phyloP scores from a whole-genome alignment of 2,888 invertebrate genomes.

The Sphinx pinastri region DNA sequence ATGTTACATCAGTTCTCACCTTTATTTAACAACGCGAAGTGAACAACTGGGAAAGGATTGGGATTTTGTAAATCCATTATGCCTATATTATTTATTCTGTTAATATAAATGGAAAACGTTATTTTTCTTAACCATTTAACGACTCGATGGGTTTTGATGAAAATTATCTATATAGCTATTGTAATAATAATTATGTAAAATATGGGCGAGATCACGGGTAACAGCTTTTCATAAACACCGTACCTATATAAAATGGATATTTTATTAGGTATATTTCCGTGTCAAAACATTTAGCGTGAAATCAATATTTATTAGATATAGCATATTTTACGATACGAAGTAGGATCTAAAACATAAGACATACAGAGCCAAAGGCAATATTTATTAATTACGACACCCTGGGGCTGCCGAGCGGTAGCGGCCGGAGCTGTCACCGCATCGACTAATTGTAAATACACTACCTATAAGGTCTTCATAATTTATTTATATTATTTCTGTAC shows the following conservation, averaged over 20 bases:
- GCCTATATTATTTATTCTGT: slow-evolving; percentile 24
- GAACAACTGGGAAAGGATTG: slow-evolving; percentile 74
- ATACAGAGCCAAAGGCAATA: slow-evolving; percentile 35
- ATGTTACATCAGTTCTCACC: slow-evolving; percentile 76
- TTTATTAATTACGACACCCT: slow-evolving; percentile 73
- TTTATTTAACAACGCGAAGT: slow-evolving; percentile 71
- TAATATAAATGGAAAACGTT: slow-evolving; percentile 16
- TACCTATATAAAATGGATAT: not conserved
- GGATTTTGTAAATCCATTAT: slow-evolving; percentile 32
- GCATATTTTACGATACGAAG: slow-evolving; percentile 29
- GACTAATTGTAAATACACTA: slow-evolving; percentile 81
- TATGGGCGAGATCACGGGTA: too few species aligned
- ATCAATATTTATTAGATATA: not conserved
- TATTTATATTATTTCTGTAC: slow-evolving; percentile 79
- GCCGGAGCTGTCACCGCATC: slow-evolving; percentile 76
- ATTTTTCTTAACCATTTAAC: not conserved
- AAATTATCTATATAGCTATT: too few species aligned
- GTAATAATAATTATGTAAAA: too few species aligned
- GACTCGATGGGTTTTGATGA: too few species aligned
- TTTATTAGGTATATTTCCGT: not conserved
- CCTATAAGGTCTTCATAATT: slow-evolving; percentile 77
- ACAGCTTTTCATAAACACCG: too few species aligned
- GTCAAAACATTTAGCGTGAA: not conserved
- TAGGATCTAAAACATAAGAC: slow-evolving; percentile 29
- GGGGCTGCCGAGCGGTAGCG: slow-evolving; percentile 69